Conservation (phyloP, 2,888 invertebrate species). For the Microplitis manilae region DNA sequence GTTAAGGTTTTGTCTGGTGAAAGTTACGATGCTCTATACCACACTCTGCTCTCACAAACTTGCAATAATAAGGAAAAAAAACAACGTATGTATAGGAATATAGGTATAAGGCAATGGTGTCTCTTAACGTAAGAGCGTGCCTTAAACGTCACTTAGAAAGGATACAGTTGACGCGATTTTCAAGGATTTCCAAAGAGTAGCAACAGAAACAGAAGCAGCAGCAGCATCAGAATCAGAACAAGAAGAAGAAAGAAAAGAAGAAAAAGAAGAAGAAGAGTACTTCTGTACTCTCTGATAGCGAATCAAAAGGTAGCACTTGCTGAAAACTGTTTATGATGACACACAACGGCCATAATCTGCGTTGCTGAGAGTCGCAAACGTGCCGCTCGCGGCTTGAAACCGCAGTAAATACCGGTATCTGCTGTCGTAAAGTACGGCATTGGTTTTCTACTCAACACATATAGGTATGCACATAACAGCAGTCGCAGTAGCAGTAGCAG, state of each 20-base stretch:
- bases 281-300: constrained; percentile 11
- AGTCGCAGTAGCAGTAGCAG: background rate
- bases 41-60: constrained; percentile 34
- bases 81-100: background rate
- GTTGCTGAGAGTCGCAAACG: constrained; percentile 54
- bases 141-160: background rate
- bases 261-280: background rate
- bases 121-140: background rate
- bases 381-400: constrained; percentile 45
- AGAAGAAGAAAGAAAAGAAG: constrained; percentile 1
- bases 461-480: constrained; percentile 4
- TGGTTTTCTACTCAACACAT: constrained; percentile 56
- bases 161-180: constrained; percentile 1
- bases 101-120: background rate
- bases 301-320: constrained; percentile 33
- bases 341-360: constrained; percentile 48
- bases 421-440: constrained; percentile 62
- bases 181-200: background rate
- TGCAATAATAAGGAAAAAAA: background rate
- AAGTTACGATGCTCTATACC: constrained; percentile 55
- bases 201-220: background rate
- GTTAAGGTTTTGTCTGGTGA: constrained; percentile 55
- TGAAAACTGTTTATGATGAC: constrained; percentile 54
- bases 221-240: background rate
- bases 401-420: constrained; percentile 61